These are phyloP conservation scores for Linnaemya tessellans DNA, from an alignment of 2,888 invertebrate genomes.

Conservation along the genomic window DNA sequence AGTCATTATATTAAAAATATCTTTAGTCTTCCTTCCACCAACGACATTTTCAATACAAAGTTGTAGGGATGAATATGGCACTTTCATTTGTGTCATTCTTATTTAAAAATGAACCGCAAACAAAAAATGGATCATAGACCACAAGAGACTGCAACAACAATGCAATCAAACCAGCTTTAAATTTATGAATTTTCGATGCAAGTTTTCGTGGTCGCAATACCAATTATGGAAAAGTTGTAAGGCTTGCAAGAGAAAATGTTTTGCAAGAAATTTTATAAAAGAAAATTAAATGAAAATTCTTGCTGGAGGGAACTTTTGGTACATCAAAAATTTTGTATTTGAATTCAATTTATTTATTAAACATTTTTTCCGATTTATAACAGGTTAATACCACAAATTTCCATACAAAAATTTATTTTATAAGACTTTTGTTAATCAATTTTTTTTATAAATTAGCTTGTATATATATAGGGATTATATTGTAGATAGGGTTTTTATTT, in stretches of 20 bases:
- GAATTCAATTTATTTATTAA: too few species aligned
- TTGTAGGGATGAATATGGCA: background rate
- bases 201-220: background rate
- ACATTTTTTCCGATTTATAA: too few species aligned
- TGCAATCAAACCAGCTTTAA: background rate
- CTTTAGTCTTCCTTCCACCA: background rate
- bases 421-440: too few species aligned
- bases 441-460: too few species aligned
- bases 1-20: background rate
- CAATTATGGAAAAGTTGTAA: background rate
- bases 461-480: too few species aligned
- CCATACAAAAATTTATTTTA: too few species aligned
- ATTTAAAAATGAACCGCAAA: background rate
- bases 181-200: background rate
- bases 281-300: background rate
- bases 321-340: too few species aligned
- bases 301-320: too few species aligned
- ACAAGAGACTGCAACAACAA: background rate
- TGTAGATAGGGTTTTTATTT: too few species aligned
- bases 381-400: too few species aligned
- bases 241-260: background rate
- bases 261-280: background rate
- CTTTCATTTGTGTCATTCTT: background rate
- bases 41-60: background rate
- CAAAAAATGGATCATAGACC: background rate